Evolutionary conservation across 1,140 invertebrate genomes (phyloP), one percentile per base, ranked within the genome.

Genomic region (Cherax destructor): DNA sequence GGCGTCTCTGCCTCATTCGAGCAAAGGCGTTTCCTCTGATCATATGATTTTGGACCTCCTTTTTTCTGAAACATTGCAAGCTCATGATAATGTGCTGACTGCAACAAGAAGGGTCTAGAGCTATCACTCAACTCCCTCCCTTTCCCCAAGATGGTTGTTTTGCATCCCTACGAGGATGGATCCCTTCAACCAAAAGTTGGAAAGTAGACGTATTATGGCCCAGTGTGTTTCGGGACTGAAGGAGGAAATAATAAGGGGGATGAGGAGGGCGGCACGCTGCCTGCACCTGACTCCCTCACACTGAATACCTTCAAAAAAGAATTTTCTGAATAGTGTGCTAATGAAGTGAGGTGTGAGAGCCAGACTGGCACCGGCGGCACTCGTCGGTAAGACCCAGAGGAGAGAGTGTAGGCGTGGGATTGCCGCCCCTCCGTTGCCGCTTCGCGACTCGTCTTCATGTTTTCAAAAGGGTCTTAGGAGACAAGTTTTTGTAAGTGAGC

Each of bases 401-500:
- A 10, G 52, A 6, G 52, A 13, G 9, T 13, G 52, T 56, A 3
- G 52, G 52, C 6, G 65, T 69, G 18, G 16, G 65, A 69, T 21
- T 21, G 5, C 18, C 65, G 65, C 65, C 18, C 65, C 18, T 10
- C 9, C 13, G 52, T 56, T 1, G 13, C 13, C 52, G 52, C 5
- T 1, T 56, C 6, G 52, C 9, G 52, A 21, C 65, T 6, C 65
- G 21, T 2, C 16, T 18, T 69, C 65, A 6, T 69, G 65, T 21
- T n/a, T 69, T 69, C 21, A 18, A 69, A n/a, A 69, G 65, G 21
- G 5, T 18, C 65, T 69, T 69, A 18, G 65, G 65, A 69, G 65
- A 69, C 65, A n/a, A 69, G 65, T 69, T 69, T 59, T 69, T 69
- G 65, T 69, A 69, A 69, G 65, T 69, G 65, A 69, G 65, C 65